Conservation (phyloP, 2,888 invertebrate genomes). For the Alviniconcha strummeri region DNA sequence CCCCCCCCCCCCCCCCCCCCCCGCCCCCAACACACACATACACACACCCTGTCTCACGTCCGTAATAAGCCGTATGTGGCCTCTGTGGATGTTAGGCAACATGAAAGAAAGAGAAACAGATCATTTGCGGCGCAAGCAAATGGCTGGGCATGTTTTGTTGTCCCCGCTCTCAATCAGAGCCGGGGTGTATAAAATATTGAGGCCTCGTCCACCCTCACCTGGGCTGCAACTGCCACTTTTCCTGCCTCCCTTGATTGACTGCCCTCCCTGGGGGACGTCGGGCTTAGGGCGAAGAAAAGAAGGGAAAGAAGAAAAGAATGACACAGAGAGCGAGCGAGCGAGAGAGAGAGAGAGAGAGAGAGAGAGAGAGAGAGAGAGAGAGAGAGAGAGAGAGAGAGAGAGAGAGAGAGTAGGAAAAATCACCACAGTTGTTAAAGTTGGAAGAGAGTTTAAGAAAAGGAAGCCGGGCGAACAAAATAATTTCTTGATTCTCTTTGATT, state of each 20-base stretch:
- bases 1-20: background rate
- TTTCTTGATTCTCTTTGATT: too few species aligned
- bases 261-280: background rate
- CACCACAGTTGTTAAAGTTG: too few species aligned
- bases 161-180: background rate
- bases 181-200: conserved; percentile 2
- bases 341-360: conserved; percentile 16
- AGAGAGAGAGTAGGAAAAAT: too few species aligned
- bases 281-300: background rate
- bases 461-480: background rate
- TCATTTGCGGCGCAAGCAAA: background rate
- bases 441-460: background rate
- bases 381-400: conserved; percentile 16
- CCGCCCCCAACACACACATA: background rate
- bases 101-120: background rate
- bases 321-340: background rate
- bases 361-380: background rate
- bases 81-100: too few species aligned
- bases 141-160: background rate
- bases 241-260: background rate
- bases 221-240: background rate
- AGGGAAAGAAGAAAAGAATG: background rate
- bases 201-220: background rate
- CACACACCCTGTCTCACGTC: background rate
- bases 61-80: background rate